These are phyloP conservation scores for Drosophila bocqueti DNA, from an alignment of 1,140 invertebrate genomes.

Conservation along the genomic window DNA sequence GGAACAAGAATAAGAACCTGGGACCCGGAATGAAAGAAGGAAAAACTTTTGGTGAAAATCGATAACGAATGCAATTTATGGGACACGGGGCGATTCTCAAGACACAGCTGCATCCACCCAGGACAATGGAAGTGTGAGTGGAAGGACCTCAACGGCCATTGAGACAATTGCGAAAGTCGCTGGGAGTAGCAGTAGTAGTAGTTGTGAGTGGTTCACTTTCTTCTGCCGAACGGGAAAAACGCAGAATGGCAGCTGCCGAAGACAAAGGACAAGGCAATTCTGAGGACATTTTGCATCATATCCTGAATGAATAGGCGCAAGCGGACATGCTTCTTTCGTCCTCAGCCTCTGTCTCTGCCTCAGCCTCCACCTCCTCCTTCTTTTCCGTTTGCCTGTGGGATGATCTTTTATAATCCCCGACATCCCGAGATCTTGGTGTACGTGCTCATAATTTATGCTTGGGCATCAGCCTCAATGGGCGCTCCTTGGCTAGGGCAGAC, in stretches of 20 bases:
- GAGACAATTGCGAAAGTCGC: slow-evolving; percentile 66
- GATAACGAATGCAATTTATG: slow-evolving; percentile 73
- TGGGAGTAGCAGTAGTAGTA: slow-evolving; percentile 1
- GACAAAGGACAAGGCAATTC: slow-evolving; percentile 34
- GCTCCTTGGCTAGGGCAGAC: not conserved
- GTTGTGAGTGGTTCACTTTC: slow-evolving; percentile 51
- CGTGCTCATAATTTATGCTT: slow-evolving; percentile 76
- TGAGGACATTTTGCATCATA: slow-evolving; percentile 70
- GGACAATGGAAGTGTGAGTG: slow-evolving; percentile 45
- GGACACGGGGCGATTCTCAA: slow-evolving; percentile 47
- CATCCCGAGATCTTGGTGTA: slow-evolving; percentile 51
- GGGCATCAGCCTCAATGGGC: slow-evolving; percentile 25
- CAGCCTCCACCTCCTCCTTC: slow-evolving; percentile 5
- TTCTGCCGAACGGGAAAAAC: slow-evolving; percentile 24
- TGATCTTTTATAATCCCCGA: slow-evolving; percentile 73
- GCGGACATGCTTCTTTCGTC: slow-evolving; percentile 52
- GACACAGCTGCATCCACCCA: slow-evolving; percentile 45
- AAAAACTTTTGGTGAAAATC: slow-evolving; percentile 55
- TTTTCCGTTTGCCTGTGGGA: slow-evolving; percentile 45
- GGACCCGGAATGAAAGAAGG: not conserved
- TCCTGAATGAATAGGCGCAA: slow-evolving; percentile 52
- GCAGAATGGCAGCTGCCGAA: slow-evolving; percentile 54
- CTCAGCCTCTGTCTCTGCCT: not conserved
- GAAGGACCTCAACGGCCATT: slow-evolving; percentile 45
- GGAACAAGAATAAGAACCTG: slow-evolving; percentile 23